Evolutionary conservation across 2,888 invertebrate genomes (phyloP).

Genomic region (Eupithecia abbreviata): DNA sequence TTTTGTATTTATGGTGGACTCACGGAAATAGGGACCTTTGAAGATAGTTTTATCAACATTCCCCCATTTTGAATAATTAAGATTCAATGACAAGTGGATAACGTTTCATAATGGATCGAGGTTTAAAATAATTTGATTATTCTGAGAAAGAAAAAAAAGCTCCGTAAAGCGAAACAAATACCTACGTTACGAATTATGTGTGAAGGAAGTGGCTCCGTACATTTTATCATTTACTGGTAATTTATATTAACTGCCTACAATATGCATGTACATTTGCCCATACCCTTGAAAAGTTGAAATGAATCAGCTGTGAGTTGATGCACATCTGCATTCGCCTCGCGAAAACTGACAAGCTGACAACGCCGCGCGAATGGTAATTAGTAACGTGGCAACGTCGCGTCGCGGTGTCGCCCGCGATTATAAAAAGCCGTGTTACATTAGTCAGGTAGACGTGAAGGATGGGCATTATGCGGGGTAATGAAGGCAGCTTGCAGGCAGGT

Average conservation of each 20-base stretch:
- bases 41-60: background rate
- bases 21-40: background rate
- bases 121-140: background rate
- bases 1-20: background rate
- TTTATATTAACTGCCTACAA: conserved; percentile 6
- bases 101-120: too few species aligned
- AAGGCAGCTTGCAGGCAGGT: conserved; percentile 58
- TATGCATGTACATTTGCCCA: conserved; percentile 8
- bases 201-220: background rate
- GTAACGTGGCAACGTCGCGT: conserved; percentile 16
- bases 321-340: conserved; percentile 33
- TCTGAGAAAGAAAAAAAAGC: background rate
- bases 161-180: too few species aligned
- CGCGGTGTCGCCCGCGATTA: conserved; percentile 28
- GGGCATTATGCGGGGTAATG: conserved; percentile 58
- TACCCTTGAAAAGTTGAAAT: conserved; percentile 29
- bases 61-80: too few species aligned
- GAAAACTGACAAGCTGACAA: conserved; percentile 31
- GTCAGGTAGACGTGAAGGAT: conserved; percentile 54
- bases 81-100: too few species aligned
- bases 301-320: conserved; percentile 17
- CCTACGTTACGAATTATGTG: background rate
- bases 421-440: conserved; percentile 15
- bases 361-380: conserved; percentile 29
- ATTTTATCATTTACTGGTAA: background rate